Conservation (phyloP, 2,113 vertebrate genomes). For the Cryptotis parvus region DNA sequence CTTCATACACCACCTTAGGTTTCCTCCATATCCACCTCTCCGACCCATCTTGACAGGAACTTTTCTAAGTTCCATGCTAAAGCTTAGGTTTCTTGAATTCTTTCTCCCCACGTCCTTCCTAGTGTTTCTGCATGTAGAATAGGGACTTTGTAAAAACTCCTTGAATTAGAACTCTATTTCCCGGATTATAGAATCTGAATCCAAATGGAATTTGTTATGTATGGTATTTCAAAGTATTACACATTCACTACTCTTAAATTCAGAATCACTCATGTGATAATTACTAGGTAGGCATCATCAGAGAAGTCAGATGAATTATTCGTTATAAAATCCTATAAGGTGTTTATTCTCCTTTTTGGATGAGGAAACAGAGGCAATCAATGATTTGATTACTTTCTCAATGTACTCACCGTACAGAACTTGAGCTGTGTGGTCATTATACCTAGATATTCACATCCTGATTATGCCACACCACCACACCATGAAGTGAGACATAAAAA, state of each 20-base stretch:
- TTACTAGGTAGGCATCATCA: neutral
- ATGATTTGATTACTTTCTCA: neutral
- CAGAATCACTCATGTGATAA: neutral
- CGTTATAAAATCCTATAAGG: neutral
- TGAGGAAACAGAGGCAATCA: neutral
- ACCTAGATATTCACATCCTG: neutral
- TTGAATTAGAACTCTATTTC: neutral
- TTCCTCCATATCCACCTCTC: neutral
- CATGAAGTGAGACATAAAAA: neutral
- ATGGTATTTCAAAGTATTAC: neutral
- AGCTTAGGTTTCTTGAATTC: neutral
- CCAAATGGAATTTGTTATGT: neutral
- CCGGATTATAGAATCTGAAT: neutral
- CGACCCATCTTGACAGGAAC: too few species aligned
- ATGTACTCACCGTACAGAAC: accelerated
- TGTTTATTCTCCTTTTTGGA: neutral
- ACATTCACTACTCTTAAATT: neutral
- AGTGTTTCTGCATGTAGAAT: accelerated
- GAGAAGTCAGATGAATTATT: neutral
- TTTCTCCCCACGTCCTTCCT: accelerated
- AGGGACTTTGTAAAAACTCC: neutral
- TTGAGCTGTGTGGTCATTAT: neutral
- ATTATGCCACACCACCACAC: accelerated
- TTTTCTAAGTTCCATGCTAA: too few species aligned
- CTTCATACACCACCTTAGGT: too few species aligned